Evolutionary conservation across 2,113 vertebrate species (phyloP), one percentile per base, ranked within the genome.

Genomic region (Ailuropoda melanoleuca): DNA sequence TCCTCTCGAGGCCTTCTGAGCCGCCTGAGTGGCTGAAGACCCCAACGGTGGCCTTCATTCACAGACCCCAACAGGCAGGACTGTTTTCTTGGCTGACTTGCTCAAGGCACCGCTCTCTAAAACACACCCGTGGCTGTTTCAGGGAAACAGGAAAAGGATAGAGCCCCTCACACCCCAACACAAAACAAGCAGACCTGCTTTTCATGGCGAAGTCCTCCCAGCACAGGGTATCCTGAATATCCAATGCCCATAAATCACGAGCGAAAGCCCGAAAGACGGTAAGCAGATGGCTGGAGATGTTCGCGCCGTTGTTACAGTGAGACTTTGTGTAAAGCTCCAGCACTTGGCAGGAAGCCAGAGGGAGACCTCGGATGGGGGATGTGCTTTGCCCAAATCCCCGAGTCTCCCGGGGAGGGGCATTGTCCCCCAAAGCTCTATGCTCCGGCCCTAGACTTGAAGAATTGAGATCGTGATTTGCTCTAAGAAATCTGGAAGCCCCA

Each of bases 141-240:
- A 97, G 98, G 96, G 97, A 97, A 98, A 98, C 97, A 26, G 50
- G 8, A 48, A 43, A 82, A 95, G 74, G 31, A 70, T 86, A 92
- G 62, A 48, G 34, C 89, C 95, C 78, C 80, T 89, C 18, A 37
- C 17, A 10, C 53, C 43, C 58, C 50, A 39, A 11, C 86, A 18
- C 97, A 97, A 95, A 98, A 97, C 97, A 98, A 98, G 98, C 97
- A 98, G 97, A 96, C 95, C 55, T 13, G 46, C 93, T 98, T 97
- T 95, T 90, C 13, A 46, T 46, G 94, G 95, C 90, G 97, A 98
- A 97, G 78, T 24, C 77, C 84, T 95, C 48, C 70, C 89, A 31
- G 84, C 37, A 37, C 37, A 34, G 96, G 96, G 89, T 81, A 56
- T 48, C 68, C n/a, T 70, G 93, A 97, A 68, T 96, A 97, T 96